These are phyloP conservation scores for Penaeus monodon DNA, from an alignment of 2,888 invertebrate species.

Conservation along the genomic window DNA sequence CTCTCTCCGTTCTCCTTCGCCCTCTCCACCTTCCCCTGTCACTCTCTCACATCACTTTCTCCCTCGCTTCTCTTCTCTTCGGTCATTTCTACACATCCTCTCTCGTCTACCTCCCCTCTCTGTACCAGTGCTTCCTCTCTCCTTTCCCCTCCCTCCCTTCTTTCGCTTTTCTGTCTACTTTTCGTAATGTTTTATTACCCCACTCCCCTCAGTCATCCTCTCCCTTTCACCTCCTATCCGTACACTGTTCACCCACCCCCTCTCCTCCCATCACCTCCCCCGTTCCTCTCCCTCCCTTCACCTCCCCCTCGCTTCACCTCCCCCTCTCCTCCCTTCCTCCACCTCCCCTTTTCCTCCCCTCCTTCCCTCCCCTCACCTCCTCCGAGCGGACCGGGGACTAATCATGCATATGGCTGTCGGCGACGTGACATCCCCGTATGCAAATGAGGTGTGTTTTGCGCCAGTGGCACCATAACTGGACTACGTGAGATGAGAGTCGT, in stretches of 20 bases:
- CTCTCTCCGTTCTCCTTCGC: too few relatives aligned
- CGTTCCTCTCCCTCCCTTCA: background rate
- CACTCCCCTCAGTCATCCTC: too few relatives aligned
- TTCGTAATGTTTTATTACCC: background rate
- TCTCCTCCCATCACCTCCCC: too few relatives aligned
- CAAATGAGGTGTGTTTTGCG: background rate
- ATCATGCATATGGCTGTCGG: conserved; percentile 19
- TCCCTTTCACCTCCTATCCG: too few relatives aligned
- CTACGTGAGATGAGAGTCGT: too few relatives aligned
- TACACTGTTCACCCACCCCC: too few relatives aligned
- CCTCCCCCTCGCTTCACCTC: background rate
- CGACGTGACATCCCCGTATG: conserved; percentile 3
- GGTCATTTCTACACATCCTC: too few relatives aligned
- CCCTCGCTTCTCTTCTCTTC: too few relatives aligned
- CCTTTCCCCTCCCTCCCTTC: conserved; percentile 1
- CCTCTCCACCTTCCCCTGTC: background rate
- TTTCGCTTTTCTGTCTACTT: background rate
- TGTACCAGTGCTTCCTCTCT: background rate
- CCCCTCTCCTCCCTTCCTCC: background rate
- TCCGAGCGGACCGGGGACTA: background rate
- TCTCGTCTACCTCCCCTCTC: background rate
- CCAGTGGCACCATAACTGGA: background rate
- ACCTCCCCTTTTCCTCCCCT: background rate
- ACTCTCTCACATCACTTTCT: too few relatives aligned
- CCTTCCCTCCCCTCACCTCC: background rate